Base-by-base conservation (phyloP, 2,888 invertebrate species). In the Ennomos quercinarius region DNA sequence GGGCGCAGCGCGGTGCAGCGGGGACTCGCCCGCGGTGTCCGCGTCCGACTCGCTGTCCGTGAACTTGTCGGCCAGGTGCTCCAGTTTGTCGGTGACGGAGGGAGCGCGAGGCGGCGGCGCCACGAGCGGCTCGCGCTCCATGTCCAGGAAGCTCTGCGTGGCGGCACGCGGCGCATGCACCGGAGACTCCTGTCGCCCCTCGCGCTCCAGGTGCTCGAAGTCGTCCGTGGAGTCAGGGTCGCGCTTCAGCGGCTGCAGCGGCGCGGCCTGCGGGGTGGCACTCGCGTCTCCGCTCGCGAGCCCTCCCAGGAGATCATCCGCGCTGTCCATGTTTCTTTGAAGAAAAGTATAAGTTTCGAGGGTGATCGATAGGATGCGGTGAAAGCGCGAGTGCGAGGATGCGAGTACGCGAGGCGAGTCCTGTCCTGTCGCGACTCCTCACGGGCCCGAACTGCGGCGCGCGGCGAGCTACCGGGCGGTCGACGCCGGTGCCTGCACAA, bases 191-290 rank as follows among this genome's bases (percentile, higher is more conserved):
- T 85, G 87, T 63, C 78, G 82, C 46, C 87, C 87, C 63, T 95
- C 95, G 74, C 94, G 94, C 67, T 95, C 95, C 68, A 96, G 89
- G 83, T 96, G 95, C 83, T 96, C 96, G 81, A 96, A 96, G 87
- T 96, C 96, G 76, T 96, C 96, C 64, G 94, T 91, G 36, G 96
- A 96, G 80, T 96, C 95, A 77, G 94, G 93, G 68, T 95, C 95
- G 63, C 95, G 93, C 74, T 91, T 92, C 76, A 91, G 80, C 54
- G 75, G 69, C 55, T 76, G 52, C 41, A 56, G 53, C 44, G 64
- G 57, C 35, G 60, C 17, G 45, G 61, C 11, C 42, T 55, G 57
- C 43, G 50, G 50, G 11, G 43, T 39, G 61, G 66, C 37, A 50
- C 66, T 52, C 12, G 71, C 56, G 67, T 91, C 91, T 40, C 91